Percentiles rank a stretch among this genome's conserved stretches.
These are phyloP conservation scores for Prosopocoilus inquinatus DNA, from an alignment of 2,888 invertebrate species.

Conservation along the genomic window DNA sequence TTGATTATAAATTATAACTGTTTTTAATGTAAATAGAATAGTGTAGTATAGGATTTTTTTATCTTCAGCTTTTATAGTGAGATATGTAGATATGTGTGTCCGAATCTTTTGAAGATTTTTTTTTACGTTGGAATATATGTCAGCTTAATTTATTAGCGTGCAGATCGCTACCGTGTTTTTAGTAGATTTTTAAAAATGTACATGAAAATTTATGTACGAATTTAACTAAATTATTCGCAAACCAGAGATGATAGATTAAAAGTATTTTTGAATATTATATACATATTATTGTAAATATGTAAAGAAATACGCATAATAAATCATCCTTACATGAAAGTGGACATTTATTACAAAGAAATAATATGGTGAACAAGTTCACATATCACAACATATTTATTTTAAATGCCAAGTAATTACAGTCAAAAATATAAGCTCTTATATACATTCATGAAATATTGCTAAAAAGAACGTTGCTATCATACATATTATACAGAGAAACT, in stretches of 20 bases:
- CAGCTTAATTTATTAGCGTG: too few relatives aligned
- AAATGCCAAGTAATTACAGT: slow-evolving; percentile 20
- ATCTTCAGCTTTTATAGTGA: too few relatives aligned
- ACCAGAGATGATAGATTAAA: slow-evolving; percentile 1
- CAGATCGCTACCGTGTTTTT: background rate
- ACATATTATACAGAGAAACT: slow-evolving; percentile 14
- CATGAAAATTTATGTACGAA: slow-evolving; percentile 9
- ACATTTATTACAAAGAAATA: too few relatives aligned
- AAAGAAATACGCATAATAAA: slow-evolving; percentile 12
- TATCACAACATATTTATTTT: slow-evolving; percentile 14
- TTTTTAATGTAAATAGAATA: too few relatives aligned
- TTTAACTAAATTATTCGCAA: slow-evolving; percentile 5
- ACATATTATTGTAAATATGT: slow-evolving; percentile 16
- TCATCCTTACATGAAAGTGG: background rate
- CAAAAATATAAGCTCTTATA: slow-evolving; percentile 23
- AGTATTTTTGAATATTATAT: slow-evolving; percentile 15
- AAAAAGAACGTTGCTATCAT: slow-evolving; percentile 12
- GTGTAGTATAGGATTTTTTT: too few relatives aligned
- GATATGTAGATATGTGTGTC: too few relatives aligned
- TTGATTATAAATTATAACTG: too few relatives aligned
- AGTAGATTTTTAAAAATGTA: slow-evolving; percentile 6
- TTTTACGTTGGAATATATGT: too few relatives aligned
- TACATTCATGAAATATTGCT: slow-evolving; percentile 19
- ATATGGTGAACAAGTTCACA: too few relatives aligned
- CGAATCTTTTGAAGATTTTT: too few relatives aligned